Evolutionary conservation across 2,113 vertebrate species (phyloP).

Genomic region (Ploceus nigricollis): DNA sequence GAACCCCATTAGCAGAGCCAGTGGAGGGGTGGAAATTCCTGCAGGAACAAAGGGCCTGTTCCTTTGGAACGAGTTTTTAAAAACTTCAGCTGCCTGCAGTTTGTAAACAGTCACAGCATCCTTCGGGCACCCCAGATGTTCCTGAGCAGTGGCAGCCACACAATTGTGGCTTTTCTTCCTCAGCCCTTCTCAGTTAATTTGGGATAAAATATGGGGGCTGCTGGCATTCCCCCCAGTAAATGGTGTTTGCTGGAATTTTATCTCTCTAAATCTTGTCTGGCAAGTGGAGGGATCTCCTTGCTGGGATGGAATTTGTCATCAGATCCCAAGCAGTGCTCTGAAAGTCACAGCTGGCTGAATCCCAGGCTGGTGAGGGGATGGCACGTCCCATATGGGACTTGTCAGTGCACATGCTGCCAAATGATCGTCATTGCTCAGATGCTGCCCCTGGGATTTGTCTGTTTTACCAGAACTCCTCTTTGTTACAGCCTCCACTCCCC

Average conservation of each 20-base stretch:
- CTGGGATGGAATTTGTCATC: neutral
- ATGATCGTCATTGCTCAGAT: neutral
- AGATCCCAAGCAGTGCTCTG: neutral
- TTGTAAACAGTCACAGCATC: neutral
- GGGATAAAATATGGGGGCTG: neutral
- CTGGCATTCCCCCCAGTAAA: neutral
- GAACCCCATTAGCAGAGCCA: constrained; percentile 15
- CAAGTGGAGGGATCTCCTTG: neutral
- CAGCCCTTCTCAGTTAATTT: neutral
- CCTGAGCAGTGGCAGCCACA: neutral
- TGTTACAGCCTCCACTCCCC: neutral
- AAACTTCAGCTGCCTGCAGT: neutral
- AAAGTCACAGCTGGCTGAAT: neutral
- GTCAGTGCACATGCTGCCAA: accelerated
- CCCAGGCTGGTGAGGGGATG: accelerated
- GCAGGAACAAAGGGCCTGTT: neutral
- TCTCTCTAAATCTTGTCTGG: neutral
- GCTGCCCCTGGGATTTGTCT: neutral
- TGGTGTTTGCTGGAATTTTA: neutral
- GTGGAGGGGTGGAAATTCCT: neutral
- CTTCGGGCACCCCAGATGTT: neutral
- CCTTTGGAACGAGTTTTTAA: neutral
- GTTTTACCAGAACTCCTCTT: accelerated
- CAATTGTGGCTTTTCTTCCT: neutral
- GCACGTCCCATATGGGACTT: accelerated